Base-by-base conservation (phyloP, 2,888 invertebrate genomes). In the Drosophila lacicola region DNA sequence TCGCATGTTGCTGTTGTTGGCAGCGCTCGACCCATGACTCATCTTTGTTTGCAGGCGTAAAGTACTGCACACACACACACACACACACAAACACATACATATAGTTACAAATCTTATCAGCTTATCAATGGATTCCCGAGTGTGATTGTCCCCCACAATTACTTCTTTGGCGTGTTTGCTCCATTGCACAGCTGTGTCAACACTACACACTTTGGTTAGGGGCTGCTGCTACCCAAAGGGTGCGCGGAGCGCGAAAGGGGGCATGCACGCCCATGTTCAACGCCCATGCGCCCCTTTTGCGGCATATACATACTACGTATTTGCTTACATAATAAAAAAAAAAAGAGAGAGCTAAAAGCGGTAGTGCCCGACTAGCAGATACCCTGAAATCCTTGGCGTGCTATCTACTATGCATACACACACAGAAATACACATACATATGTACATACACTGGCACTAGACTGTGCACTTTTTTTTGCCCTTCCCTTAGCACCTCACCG, bases 1-100 rank as follows among this genome's bases (percentile, higher is more conserved):
- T 86, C 80, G 58, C 69, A 67, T 66, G 64, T 70, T 74, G 73
- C 57, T 74, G 53, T 21, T 39, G 60, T 58, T 67, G 64, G 54
- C 66, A 51, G 51, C 51, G 46, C 45, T 42, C 13, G 57, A 46
- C 36, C 50, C 66, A 86, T 64, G 81, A 78, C 55, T 80, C 73
- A 86, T 36, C 29, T 53, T 33, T 21, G 4, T 17, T 10, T n/a
- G 37, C n/a, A 33, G 13, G 17, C 29, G 39, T 46, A n/a, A 44
- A 72, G 41, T 49, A 11, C 11, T n/a, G 5, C 25, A 51, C 8
- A 9, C 17, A 8, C 8, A 14, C 4, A 25, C 3, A 14, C 37
- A 36, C 21, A 37, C 14, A 25, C 17, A 8, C 8, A 14, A 2
- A 25, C 3, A 14, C 37, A 36, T 33, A 37, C 14, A 25, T 39